Evolutionary conservation across 2,113 vertebrate genomes (phyloP).

Genomic region (Toxostoma redivivum): DNA sequence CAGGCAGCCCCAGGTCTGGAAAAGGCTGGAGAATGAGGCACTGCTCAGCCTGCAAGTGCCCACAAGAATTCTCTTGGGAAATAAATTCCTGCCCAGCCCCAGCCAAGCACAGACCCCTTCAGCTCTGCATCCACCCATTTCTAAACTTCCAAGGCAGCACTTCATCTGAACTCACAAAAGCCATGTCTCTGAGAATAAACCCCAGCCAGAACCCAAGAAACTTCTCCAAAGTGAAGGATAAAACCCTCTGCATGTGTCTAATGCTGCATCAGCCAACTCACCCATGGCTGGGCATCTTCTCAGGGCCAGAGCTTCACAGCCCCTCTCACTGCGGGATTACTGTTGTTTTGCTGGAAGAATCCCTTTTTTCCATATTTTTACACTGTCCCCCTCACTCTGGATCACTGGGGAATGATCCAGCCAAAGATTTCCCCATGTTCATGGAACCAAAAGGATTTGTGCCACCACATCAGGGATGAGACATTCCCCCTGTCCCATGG

Average conservation of each 20-base stretch:
- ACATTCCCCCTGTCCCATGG: rapidly evolving
- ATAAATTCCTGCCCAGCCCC: not conserved
- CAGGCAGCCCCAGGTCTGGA: not conserved
- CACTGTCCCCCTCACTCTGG: rapidly evolving
- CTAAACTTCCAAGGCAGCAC: not conserved
- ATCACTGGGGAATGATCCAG: not conserved
- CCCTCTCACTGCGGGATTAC: not conserved
- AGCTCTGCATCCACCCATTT: not conserved
- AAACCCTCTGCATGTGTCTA: rapidly evolving
- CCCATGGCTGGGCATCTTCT: not conserved
- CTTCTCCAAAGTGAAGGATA: not conserved
- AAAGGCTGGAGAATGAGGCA: not conserved
- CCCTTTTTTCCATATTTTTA: not conserved
- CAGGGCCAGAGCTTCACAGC: not conserved
- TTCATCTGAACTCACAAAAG: not conserved
- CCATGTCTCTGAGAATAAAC: not conserved
- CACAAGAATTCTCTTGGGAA: rapidly evolving
- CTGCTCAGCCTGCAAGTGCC: not conserved
- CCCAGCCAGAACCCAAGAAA: not conserved
- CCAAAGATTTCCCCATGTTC: rapidly evolving
- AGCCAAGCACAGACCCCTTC: rapidly evolving
- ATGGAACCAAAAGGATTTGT: not conserved
- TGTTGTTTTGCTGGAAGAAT: not conserved
- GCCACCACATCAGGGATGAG: not conserved
- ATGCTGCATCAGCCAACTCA: rapidly evolving